phyloP scores from a whole-genome alignment of 2,888 invertebrate genomes.

The Plebejus anna region DNA sequence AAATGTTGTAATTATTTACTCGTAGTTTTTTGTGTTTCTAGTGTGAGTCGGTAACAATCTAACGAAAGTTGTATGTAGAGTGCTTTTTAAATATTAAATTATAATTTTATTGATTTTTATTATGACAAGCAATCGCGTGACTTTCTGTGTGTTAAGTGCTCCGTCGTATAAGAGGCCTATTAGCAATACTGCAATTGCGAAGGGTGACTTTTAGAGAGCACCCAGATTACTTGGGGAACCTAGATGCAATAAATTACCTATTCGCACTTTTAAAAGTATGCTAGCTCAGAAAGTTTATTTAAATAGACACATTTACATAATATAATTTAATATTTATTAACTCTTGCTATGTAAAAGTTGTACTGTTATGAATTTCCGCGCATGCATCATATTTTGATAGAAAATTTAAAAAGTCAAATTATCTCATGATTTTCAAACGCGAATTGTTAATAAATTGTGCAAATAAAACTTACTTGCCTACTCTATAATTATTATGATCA shows the following conservation, averaged over 20 bases:
- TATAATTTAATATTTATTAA: too few relatives aligned
- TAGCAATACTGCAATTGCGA: constrained; percentile 1
- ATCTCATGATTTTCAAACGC: too few relatives aligned
- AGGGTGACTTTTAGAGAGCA: neutral
- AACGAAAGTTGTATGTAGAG: neutral
- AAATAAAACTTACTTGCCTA: neutral
- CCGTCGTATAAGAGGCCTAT: neutral
- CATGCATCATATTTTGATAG: too few relatives aligned
- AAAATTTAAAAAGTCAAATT: too few relatives aligned
- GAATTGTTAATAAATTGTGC: neutral
- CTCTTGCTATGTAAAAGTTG: too few relatives aligned
- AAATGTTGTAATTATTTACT: too few relatives aligned
- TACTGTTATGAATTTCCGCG: too few relatives aligned
- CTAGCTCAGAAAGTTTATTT: neutral
- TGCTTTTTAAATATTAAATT: neutral
- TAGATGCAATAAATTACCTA: neutral
- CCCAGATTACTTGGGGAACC: neutral
- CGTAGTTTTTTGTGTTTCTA: neutral
- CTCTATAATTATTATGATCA: neutral
- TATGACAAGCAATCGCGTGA: neutral
- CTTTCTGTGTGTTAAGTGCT: neutral
- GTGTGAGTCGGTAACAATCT: neutral
- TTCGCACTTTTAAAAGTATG: neutral
- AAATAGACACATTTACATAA: too few relatives aligned
- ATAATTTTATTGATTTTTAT: neutral